Percentiles rank a stretch among this genome's conserved stretches.
These are phyloP conservation scores for Megalops atlanticus DNA, from an alignment of 2,113 vertebrate genomes.

Conservation along the genomic window DNA sequence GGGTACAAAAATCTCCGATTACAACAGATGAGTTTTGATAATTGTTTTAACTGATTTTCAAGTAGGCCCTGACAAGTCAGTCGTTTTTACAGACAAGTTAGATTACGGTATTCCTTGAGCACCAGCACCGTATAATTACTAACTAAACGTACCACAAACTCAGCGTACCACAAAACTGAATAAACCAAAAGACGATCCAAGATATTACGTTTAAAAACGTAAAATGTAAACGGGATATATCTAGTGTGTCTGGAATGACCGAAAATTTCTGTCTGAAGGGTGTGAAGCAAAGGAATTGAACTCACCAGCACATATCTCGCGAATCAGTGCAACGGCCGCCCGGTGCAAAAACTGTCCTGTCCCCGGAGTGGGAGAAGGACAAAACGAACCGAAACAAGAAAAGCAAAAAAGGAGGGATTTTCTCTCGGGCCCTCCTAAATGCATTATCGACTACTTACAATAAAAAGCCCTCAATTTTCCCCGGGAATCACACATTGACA, in stretches of 20 bases:
- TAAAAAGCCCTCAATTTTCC: not conserved
- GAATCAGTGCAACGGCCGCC: not conserved
- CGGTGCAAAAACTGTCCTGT: not conserved
- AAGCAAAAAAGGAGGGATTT: slow-evolving; percentile 8
- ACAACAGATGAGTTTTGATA: not conserved
- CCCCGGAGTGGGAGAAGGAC: not conserved
- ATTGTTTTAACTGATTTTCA: not conserved
- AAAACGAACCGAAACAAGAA: slow-evolving; percentile 1
- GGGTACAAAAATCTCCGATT: not conserved
- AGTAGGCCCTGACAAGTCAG: slow-evolving; percentile 1
- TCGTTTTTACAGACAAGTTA: not conserved
- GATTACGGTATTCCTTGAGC: not conserved
- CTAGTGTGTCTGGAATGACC: not conserved
- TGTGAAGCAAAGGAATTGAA: slow-evolving; percentile 2
- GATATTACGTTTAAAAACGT: not conserved
- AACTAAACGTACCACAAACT: no score
- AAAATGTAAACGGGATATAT: not conserved
- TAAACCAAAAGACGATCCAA: not conserved
- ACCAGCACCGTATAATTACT: not conserved
- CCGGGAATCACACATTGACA: not conserved
- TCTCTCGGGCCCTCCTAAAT: not conserved
- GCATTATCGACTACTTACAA: not conserved
- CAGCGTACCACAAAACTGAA: not conserved
- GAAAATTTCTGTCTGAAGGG: not conserved
- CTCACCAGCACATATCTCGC: slow-evolving; percentile 22